phyloP scores from a whole-genome alignment of 1,140 invertebrate species.

The Drosophila baimaii region DNA sequence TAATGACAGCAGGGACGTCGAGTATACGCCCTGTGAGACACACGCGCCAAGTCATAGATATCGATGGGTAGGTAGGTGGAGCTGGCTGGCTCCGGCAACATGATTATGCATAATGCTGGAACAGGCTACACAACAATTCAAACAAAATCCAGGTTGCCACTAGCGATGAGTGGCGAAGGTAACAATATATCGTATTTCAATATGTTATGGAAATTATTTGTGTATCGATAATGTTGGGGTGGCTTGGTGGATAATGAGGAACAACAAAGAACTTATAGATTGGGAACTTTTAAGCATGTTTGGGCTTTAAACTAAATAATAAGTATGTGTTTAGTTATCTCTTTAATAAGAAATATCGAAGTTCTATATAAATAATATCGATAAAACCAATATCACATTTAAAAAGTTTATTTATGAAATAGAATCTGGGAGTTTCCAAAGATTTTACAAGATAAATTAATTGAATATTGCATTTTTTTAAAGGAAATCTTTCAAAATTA shows the following conservation, averaged over 20 bases:
- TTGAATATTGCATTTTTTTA: too few species aligned
- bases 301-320: neutral
- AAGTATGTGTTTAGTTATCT: neutral
- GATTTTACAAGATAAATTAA: neutral
- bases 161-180: neutral
- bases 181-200: neutral
- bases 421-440: too few species aligned
- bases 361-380: too few species aligned
- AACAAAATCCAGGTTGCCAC: constrained; percentile 26
- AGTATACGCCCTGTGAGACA: constrained; percentile 46
- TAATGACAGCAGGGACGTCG: constrained; percentile 52
- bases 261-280: too few species aligned
- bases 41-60: constrained; percentile 27
- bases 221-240: neutral
- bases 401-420: too few species aligned
- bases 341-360: neutral
- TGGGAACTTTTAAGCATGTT: too few species aligned
- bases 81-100: constrained; percentile 13
- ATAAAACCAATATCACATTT: too few species aligned
- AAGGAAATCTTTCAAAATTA: too few species aligned
- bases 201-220: neutral
- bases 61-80: constrained; percentile 17
- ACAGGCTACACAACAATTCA: constrained; percentile 11
- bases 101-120: constrained; percentile 38
- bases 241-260: neutral